Conservation (phyloP, 2,888 invertebrate genomes). For the Chrysodeixis includens region DNA sequence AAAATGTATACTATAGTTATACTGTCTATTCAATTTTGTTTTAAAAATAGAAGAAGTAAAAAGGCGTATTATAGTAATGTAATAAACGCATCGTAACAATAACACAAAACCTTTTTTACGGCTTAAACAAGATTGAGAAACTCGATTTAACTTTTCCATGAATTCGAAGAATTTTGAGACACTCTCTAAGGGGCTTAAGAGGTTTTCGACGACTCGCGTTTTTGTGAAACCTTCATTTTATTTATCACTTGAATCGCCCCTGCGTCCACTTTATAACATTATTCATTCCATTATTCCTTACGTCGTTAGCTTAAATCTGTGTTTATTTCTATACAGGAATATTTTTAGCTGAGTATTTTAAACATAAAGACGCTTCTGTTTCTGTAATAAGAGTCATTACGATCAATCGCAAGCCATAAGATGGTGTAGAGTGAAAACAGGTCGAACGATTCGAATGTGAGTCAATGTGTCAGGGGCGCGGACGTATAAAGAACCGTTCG, state of each 20-base stretch:
- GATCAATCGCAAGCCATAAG: conserved; percentile 56
- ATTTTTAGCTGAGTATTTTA: neutral
- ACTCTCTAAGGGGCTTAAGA: conserved; percentile 28
- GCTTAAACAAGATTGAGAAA: conserved; percentile 48
- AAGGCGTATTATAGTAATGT: neutral
- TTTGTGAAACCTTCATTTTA: conserved; percentile 29
- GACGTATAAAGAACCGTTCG: conserved; percentile 60
- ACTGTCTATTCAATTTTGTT: too few species aligned
- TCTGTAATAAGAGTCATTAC: conserved; percentile 36
- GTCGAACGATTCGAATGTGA: conserved; percentile 68
- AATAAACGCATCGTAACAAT: conserved; percentile 5
- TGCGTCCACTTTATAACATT: conserved; percentile 5
- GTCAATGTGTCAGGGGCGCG: conserved; percentile 78
- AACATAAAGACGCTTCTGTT: neutral
- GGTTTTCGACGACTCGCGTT: conserved; percentile 19
- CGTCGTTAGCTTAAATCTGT: neutral
- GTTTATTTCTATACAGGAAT: neutral
- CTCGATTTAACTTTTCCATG: conserved; percentile 59
- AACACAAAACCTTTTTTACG: conserved; percentile 41
- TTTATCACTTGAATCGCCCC: conserved; percentile 8
- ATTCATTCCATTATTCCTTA: neutral
- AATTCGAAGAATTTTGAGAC: conserved; percentile 48
- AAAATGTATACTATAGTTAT: conserved; percentile 16
- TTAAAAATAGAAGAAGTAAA: neutral
- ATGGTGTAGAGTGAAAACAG: conserved; percentile 56